Evolutionary conservation across 2,888 invertebrate species (phyloP), one percentile per base, ranked within the genome.

Genomic region (Drosophila ezoana): DNA sequence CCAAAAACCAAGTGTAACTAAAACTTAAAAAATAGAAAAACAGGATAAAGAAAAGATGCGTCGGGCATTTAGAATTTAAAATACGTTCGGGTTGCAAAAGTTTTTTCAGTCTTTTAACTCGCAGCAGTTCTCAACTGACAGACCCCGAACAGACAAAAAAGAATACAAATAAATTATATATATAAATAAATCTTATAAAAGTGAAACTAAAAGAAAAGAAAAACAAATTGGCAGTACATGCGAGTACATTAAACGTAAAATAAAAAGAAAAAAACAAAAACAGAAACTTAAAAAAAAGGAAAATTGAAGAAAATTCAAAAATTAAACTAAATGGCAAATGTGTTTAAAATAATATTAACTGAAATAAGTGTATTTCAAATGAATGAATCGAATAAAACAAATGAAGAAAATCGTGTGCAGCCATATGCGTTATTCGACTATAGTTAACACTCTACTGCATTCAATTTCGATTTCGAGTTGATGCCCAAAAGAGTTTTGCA

Each of bases 311-410:
- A 4, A 40, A 20, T 47, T 23, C n/a, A 53, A 35, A 54, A 54
- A 45, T 33, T 51, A 51, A 61, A 64, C 48, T 68, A 70, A 75
- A 81, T 70, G 69, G 65, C 72, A 84, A 75, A 71, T 70, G 75
- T 89, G 88, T 89, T 89, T 89, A 79, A 85, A 80, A 68, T 72
- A 72, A 80, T 60, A 80, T 61, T 69, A 57, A 79, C 38, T 40
- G 52, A 76, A 76, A 56, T 65, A 70, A 59, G 67, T 83, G 89
- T 83, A 81, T 81, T 84, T 84, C 81, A 72, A 28, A 84, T 65
- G 80, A 72, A 56, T 2, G 83, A 83, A 89, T 81, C 82, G 86
- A 83, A 83, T 87, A 89, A 83, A 83, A 89, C 67, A 72, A 77
- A 75, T 64, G 57, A 72, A 69, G 56, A 56, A 75, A 81, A 73